Percentiles rank a stretch among this genome's conserved stretches.
phyloP scores from a whole-genome alignment of 92 coral and sea anemone species.

The Heteractis magnifica region DNA sequence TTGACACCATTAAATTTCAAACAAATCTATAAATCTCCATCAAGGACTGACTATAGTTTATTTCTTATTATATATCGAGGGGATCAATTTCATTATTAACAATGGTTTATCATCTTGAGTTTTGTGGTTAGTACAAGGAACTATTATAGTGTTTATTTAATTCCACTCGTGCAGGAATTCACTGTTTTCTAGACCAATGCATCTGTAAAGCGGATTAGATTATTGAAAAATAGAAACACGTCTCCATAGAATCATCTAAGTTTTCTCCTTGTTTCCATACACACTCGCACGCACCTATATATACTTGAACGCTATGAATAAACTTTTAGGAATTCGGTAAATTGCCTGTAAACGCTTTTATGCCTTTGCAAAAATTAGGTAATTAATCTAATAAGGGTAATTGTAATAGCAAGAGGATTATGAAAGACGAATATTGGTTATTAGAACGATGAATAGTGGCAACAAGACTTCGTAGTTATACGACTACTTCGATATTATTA shows the following conservation, averaged over 20 bases:
- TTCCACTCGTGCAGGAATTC: slow-evolving; percentile 1
- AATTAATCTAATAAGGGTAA: not conserved
- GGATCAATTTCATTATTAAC: not conserved
- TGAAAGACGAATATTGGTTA: not conserved
- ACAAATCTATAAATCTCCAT: not conserved
- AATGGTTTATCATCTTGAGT: not conserved
- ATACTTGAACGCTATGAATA: no score
- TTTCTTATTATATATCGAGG: not conserved
- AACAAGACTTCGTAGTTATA: not conserved
- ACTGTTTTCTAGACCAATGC: slow-evolving; percentile 8
- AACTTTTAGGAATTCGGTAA: no score
- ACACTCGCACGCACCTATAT: no score
- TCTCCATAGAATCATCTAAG: not conserved
- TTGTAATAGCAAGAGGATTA: not conserved
- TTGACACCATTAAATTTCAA: not conserved
- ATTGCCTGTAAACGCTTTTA: not conserved
- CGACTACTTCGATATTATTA: not conserved
- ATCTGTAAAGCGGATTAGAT: slow-evolving; percentile 7
- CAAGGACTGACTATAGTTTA: not conserved
- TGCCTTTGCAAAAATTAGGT: not conserved
- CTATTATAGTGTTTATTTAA: not conserved
- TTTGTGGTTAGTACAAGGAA: not conserved
- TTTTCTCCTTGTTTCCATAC: no score
- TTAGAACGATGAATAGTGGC: not conserved
- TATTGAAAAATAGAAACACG: not conserved